A percentile compares a stretch with the other conserved stretches of the same genome.
phyloP scores from a whole-genome alignment of 2,113 vertebrate genomes.

The Platichthys stellatus region DNA sequence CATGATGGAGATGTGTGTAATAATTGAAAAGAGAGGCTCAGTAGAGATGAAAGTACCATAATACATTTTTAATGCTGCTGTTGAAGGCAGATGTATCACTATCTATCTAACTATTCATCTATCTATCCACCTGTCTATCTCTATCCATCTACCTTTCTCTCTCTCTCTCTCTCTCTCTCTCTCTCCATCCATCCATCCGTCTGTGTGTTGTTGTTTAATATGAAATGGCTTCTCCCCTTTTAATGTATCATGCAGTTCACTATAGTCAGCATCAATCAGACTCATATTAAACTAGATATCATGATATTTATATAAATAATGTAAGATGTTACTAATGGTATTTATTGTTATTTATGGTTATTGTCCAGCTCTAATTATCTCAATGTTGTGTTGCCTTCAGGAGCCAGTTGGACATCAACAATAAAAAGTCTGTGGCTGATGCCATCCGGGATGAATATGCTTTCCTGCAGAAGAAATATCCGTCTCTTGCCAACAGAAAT shows the following conservation, averaged over 20 bases:
- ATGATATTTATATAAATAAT: not conserved
- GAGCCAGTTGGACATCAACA: constrained; percentile 99
- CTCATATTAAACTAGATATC: not conserved
- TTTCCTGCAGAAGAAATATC: constrained; percentile 98
- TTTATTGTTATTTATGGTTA: not conserved
- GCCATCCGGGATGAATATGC: constrained; percentile 94
- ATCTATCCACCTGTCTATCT: not conserved
- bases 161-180: not conserved
- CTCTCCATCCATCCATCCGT: too few relatives aligned
- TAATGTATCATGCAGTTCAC: not conserved
- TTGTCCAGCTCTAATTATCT: not conserved
- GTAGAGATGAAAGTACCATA: not conserved
- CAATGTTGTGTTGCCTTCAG: constrained; percentile 67
- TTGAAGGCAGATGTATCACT: not conserved
- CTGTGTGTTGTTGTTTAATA: not conserved
- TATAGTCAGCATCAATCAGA: not conserved
- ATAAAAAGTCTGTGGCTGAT: constrained; percentile 93
- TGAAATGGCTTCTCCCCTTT: not conserved
- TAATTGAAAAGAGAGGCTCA: not conserved
- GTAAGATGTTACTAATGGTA: not conserved
- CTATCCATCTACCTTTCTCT: not conserved
- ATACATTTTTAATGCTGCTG: constrained; percentile 49
- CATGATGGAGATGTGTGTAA: not conserved
- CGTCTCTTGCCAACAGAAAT: constrained; percentile 95
- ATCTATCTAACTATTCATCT: not conserved